Base-by-base conservation (phyloP, 2,797 vertebrate species). In the Heteromormyrus szaboi region DNA sequence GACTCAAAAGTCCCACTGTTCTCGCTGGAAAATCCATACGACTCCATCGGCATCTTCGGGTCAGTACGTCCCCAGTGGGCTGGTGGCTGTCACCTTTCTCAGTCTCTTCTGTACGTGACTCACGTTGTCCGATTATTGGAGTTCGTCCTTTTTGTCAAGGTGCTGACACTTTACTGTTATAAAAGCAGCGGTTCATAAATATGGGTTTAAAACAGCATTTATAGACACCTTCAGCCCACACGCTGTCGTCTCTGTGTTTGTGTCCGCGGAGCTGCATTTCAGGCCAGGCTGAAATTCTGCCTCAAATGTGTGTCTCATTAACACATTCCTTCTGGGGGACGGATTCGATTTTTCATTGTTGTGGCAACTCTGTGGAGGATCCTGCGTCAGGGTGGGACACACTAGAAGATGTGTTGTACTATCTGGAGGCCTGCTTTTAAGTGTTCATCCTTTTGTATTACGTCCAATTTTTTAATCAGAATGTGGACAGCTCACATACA, bases 241-340 rank as follows among this genome's bases (percentile, higher is more conserved):
- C 84, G 54, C 59, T 46, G 59, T 44, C 22, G n/a, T 22, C 84
- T 86, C 72, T 89, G 79, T 88, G 83, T 59, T 46, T 88, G 79
- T 29, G 22, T 59, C 9, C 9, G n/a, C 7, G 14, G 22, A 12
- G 41, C 44, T 50, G 41, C 48, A 2, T 85, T 85, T 89, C 5
- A 46, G 33, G 54, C 53, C 2, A 33, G 29, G 29, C 76, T 86
- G 83, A 68, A 85, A 33, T 44, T 29, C 11, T 72, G 88, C 85
- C 54, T 68, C 46, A 72, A 37, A 53, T 29, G 29, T n/a, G 79
- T 85, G 88, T 86, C 88, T 14, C 65, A 25, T 54, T 72, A 48
- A 41, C 83, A 86, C 59, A 76, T 62, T 87, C 54, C 7, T 14
- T 46, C 33, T 84, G 3, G 56, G 76, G 79, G 54, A 62, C 5